These are phyloP conservation scores for Morone saxatilis DNA, from an alignment of 2,113 vertebrate genomes.

Conservation along the genomic window DNA sequence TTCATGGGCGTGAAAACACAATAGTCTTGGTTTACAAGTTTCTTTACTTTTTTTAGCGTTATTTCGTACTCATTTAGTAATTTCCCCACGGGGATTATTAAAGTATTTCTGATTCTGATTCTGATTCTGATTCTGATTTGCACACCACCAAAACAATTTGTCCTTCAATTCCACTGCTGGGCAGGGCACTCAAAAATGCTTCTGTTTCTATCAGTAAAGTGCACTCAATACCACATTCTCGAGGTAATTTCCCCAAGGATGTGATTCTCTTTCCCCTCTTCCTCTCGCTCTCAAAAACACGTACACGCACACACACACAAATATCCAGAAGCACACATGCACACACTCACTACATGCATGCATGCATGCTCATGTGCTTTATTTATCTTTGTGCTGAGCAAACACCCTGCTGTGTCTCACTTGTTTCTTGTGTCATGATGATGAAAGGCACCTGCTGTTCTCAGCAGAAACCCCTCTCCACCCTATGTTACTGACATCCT, in stretches of 20 bases:
- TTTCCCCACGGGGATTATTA: too few species aligned
- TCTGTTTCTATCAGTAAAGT: conserved; percentile 65
- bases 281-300: conserved; percentile 1
- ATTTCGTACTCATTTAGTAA: conserved; percentile 53
- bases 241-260: conserved; percentile 73
- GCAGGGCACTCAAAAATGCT: conserved; percentile 43
- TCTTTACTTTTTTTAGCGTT: conserved; percentile 13
- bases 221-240: conserved; percentile 67
- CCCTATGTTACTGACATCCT: conserved; percentile 61
- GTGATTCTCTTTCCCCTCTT: conserved; percentile 37
- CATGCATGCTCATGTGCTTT: conserved; percentile 61
- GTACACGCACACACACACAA: neutral
- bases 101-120: too few species aligned
- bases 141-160: conserved; percentile 46
- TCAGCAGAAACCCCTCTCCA: conserved; percentile 70
- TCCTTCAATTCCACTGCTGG: conserved; percentile 40
- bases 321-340: neutral
- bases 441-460: conserved; percentile 82
- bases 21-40: conserved; percentile 24
- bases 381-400: conserved; percentile 72
- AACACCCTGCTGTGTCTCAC: conserved; percentile 66
- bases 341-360: conserved; percentile 38
- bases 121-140: too few species aligned
- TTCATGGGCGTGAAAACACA: conserved; percentile 9
- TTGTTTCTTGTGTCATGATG: conserved; percentile 69